A percentile compares a stretch with the other conserved stretches of the same genome.
These are phyloP conservation scores for Casuarius casuarius DNA, from an alignment of 2,113 vertebrate genomes.

Conservation along the genomic window DNA sequence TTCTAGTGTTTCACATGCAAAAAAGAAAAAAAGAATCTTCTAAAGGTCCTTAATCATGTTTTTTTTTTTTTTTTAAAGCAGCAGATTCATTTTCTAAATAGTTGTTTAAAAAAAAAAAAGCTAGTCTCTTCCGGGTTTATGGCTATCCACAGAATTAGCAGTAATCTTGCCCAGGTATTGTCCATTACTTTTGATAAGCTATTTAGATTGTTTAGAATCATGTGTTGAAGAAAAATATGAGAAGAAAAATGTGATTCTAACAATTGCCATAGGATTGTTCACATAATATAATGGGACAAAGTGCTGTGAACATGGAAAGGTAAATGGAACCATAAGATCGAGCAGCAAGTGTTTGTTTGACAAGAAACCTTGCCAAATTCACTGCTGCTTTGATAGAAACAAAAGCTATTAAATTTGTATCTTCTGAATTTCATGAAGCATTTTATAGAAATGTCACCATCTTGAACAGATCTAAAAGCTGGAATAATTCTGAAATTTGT, in stretches of 20 bases:
- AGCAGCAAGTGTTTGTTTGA: neutral
- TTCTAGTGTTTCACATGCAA: neutral
- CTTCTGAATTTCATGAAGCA: neutral
- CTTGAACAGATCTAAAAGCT: neutral
- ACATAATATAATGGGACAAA: neutral
- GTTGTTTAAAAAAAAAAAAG: neutral
- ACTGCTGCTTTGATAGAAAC: neutral
- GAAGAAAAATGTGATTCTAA: neutral
- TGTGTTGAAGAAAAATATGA: neutral
- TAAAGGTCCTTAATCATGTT: neutral
- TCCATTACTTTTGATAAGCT: neutral
- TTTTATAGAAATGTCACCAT: neutral
- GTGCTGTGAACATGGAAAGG: neutral
- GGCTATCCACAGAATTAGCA: neutral
- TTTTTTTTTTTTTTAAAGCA: neutral
- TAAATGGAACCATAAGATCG: neutral
- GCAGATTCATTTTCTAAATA: neutral
- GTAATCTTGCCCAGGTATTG: neutral
- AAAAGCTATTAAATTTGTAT: neutral
- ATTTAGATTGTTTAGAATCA: neutral
- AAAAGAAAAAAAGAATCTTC: neutral
- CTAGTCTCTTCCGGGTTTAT: neutral
- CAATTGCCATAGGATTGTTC: neutral
- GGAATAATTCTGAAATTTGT: neutral
- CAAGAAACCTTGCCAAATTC: neutral